Base-by-base conservation (phyloP, 2,113 vertebrate species). In the Burhinus oedicnemus region DNA sequence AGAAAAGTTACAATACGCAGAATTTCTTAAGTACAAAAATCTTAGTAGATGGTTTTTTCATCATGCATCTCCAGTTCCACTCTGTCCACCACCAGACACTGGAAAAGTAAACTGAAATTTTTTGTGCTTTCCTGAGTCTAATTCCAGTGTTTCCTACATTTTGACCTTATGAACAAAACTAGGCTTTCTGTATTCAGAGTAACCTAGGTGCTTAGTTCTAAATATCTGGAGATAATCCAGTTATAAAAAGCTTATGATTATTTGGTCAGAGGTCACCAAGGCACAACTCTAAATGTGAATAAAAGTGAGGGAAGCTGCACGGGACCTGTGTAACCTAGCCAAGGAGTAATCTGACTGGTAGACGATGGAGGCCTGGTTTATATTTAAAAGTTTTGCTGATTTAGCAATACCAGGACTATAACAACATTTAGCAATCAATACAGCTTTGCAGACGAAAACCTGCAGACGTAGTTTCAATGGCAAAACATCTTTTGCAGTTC, bases 201-300 rank as follows among this genome's bases (percentile, higher is more conserved):
- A 75, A 91, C 32, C 25, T 17, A 34, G 30, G 17, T 36, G 52
- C 91, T 95, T 79, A 87, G 80, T 34, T 61, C 45, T 65, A 69
- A 90, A 92, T 17, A 69, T 66, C 42, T 44, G 69, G 86, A 91
- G 83, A 87, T 95, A 91, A 97, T 87, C 92, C 91, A 82, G 12
- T 47, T 87, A 82, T 45, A 82, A 87, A 87, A 89, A 38, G 89
- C 61, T 87, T 83, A 87, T 2, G 23, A 15, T 90, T 94, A 47
- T 66, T 89, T 87, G 80, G 66, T 61, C 52, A 89, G 81, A 95
- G 95, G 95, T 95, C 93, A 96, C 19, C 25, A 36, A 82, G 13
- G 89, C 75, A 57, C 57, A 87, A 52, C 25, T 64, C 64, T 58
- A 84, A 87, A 84, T 17, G 49, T 49, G 83, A 95, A 69, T 71